Conservation (phyloP, 2,797 vertebrate genomes). For the Crenichthys baileyi region DNA sequence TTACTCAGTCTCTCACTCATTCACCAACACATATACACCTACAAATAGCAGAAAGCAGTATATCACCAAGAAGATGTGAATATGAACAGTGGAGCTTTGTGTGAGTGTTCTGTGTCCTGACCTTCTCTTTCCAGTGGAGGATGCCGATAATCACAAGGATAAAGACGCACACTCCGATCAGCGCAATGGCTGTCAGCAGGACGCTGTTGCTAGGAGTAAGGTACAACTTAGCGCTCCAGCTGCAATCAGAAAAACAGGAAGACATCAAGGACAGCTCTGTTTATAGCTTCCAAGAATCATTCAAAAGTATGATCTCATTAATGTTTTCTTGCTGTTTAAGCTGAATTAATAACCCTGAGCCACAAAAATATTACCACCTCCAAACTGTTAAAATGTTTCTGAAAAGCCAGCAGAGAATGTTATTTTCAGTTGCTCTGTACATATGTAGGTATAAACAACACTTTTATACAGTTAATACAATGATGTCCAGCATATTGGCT, state of each 20-base stretch:
- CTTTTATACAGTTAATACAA: not conserved
- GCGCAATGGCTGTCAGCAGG: conserved; percentile 92
- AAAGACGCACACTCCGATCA: conserved; percentile 95
- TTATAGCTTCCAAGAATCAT: conserved; percentile 11
- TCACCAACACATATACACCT: conserved; percentile 21
- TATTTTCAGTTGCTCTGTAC: not conserved
- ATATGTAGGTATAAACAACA: not conserved
- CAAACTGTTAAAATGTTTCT: not conserved
- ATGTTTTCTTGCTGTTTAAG: not conserved
- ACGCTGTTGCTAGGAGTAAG: conserved; percentile 97
- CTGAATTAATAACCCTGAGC: not conserved
- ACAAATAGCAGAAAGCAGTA: conserved; percentile 24
- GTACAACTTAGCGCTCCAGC: conserved; percentile 97
- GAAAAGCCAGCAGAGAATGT: not conserved
- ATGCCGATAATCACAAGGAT: conserved; percentile 96
- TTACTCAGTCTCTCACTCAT: conserved; percentile 1
- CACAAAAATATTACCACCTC: not conserved
- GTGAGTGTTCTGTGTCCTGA: conserved; percentile 68
- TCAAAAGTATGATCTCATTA: not conserved
- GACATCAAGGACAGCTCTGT: conserved; percentile 10
- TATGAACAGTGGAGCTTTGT: conserved; percentile 17
- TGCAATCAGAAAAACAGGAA: conserved; percentile 58
- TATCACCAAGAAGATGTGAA: conserved; percentile 41
- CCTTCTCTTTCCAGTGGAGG: conserved; percentile 99
- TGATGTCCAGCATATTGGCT: not conserved